Conservation (phyloP, 2,113 vertebrate genomes). For the Eublepharis macularius region DNA sequence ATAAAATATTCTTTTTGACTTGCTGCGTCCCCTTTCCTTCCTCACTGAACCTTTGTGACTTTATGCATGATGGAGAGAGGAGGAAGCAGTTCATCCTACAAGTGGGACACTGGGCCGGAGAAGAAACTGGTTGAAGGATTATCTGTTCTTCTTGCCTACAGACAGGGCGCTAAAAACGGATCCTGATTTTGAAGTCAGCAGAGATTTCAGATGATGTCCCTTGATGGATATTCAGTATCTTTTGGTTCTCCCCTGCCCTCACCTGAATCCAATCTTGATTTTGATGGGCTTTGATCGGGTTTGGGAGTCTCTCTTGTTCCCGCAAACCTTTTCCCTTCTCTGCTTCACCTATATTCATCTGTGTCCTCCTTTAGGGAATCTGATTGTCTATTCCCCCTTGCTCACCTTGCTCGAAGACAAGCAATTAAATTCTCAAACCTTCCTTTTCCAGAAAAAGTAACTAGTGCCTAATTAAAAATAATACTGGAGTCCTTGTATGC, state of each 20-base stretch:
- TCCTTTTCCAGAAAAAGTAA: neutral
- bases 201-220: neutral
- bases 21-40: neutral
- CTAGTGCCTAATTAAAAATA: neutral
- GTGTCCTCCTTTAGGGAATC: neutral
- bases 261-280: too few species aligned
- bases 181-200: neutral
- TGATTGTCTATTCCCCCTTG: neutral
- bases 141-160: neutral
- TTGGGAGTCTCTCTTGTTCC: neutral
- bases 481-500: fast-evolving
- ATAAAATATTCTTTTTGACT: neutral
- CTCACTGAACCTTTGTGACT: neutral
- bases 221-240: neutral
- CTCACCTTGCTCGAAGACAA: neutral
- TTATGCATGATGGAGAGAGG: neutral
- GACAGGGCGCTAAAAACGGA: neutral
- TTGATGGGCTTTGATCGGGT: neutral
- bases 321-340: neutral
- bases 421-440: neutral
- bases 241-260: neutral
- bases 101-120: neutral
- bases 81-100: conserved; percentile 5
- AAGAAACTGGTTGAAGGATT: neutral
- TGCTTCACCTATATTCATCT: neutral